Evolutionary conservation across 2,888 invertebrate genomes (phyloP).

Genomic region (Drosophila paramelanica): DNA sequence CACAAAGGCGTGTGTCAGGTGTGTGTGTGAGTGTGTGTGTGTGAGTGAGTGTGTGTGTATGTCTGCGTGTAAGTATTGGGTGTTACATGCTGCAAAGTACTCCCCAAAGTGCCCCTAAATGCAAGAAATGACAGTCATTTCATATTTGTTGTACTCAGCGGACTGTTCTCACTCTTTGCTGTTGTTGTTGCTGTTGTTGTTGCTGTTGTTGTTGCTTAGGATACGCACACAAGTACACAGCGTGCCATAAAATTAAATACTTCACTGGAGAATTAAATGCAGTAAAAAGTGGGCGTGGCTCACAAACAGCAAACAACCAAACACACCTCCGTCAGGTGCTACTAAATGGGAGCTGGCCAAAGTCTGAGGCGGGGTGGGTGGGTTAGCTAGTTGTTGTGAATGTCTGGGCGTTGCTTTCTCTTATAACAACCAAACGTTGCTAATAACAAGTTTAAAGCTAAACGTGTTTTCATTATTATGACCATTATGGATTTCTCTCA

Average conservation of each 20-base stretch:
- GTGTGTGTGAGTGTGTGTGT: conserved; percentile 16
- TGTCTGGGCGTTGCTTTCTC: conserved; percentile 58
- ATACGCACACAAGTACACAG: conserved; percentile 68
- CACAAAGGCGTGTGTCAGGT: conserved; percentile 58
- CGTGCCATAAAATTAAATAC: conserved; percentile 83
- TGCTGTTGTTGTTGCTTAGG: conserved; percentile 43
- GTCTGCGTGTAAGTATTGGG: conserved; percentile 67
- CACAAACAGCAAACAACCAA: conserved; percentile 36
- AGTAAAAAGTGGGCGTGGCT: conserved; percentile 74
- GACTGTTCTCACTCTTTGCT: conserved; percentile 46
- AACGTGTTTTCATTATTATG: conserved; percentile 77
- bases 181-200: conserved; percentile 33
- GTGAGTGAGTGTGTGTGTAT: conserved; percentile 29
- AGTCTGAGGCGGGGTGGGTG: not conserved
- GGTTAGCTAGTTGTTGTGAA: conserved; percentile 36
- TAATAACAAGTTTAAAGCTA: conserved; percentile 81
- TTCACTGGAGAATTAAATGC: conserved; percentile 81
- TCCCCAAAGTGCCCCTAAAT: conserved; percentile 82
- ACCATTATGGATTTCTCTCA: conserved; percentile 65
- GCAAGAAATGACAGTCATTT: conserved; percentile 80
- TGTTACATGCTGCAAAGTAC: conserved; percentile 78
- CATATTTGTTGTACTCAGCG: conserved; percentile 74
- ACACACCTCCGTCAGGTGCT: conserved; percentile 51
- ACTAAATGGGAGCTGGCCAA: conserved; percentile 25
- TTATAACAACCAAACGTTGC: conserved; percentile 61